These are phyloP conservation scores for Leptopilina syphax DNA, from an alignment of 2,888 invertebrate genomes.

Conservation along the genomic window DNA sequence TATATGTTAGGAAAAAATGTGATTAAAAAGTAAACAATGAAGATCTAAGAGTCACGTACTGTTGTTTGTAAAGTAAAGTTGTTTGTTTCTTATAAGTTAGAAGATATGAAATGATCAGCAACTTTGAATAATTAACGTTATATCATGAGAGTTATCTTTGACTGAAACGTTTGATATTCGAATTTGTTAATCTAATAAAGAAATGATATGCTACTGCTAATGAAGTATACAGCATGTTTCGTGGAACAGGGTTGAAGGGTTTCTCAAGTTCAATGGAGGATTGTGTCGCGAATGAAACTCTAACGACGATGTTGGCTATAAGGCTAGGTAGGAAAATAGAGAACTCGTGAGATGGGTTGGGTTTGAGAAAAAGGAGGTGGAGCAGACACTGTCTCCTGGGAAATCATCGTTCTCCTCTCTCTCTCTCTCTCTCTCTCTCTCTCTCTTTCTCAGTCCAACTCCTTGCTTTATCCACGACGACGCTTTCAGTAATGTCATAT, in stretches of 20 bases:
- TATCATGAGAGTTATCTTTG: slow-evolving; percentile 45
- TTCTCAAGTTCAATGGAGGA: slow-evolving; percentile 46
- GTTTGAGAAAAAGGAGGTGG: slow-evolving; percentile 18
- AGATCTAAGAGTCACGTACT: too few relatives aligned
- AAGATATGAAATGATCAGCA: too few relatives aligned
- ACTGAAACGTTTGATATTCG: slow-evolving; percentile 51
- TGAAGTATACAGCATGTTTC: slow-evolving; percentile 47
- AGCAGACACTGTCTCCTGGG: slow-evolving; percentile 51
- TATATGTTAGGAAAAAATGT: too few relatives aligned
- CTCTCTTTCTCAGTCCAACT: neutral
- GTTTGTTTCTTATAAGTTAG: too few relatives aligned
- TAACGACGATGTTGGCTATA: slow-evolving; percentile 55
- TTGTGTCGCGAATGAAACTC: slow-evolving; percentile 41
- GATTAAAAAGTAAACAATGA: too few relatives aligned
- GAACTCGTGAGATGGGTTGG: slow-evolving; percentile 6
- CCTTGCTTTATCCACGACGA: slow-evolving; percentile 38
- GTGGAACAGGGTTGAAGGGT: slow-evolving; percentile 46
- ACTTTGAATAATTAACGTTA: too few relatives aligned
- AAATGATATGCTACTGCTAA: slow-evolving; percentile 33
- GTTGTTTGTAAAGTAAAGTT: too few relatives aligned
- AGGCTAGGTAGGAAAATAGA: slow-evolving; percentile 50
- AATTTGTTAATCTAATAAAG: slow-evolving; percentile 54
- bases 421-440: neutral
- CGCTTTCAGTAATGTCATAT: slow-evolving; percentile 28
- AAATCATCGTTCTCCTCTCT: slow-evolving; percentile 56